Base-by-base conservation (phyloP, 53 echinoderm and acorn worm species). In the Mesocentrotus franciscanus region DNA sequence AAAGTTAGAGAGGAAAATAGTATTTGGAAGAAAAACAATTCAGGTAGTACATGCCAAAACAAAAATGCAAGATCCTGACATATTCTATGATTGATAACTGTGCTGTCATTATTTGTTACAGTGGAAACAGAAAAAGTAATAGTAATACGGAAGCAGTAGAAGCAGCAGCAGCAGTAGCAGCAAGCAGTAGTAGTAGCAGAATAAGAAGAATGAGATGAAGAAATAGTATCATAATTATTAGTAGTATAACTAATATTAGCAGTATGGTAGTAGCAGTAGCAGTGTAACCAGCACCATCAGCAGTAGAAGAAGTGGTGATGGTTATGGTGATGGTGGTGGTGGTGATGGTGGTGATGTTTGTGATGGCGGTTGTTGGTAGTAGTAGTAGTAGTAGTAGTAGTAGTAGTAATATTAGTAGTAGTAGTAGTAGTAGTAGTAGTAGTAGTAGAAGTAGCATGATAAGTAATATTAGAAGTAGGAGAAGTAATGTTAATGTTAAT, bases 391-490 rank as follows among this genome's bases (percentile, higher is more conserved):
- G 85, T 49, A 32, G 39, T 34, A 32, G 81, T 81, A 10, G 33
- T 39, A 32, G 85, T 55, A 55, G 55, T 85, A 85, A 56, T 49
- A 85, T 56, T 85, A 49, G 55, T 85, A 85, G 55, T 49, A 55
- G 55, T 85, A 85, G 42, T 42, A 85, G 85, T 85, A 85, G 85
- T 85, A 42, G 56, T 55, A 14, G 85, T 85, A 42, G 85, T 85
- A 49, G 85, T 85, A 85, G 24, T 49, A 49, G 55, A 49, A 49
- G 6, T 2, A 72, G 14, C 9, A 72, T 30, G 8, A 72, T 10
- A 27, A 72, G 72, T 72, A 71, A 26, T 71, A n/a, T 17, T n/a
- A 71, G 71, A 18, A 71, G 24, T 71, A n/a, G 62, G 1, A 9
- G 71, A 22, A 71, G 26, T 24, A 24, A 24, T 71, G 71, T 0